Percentiles rank a stretch among this genome's conserved stretches.
Conservation (phyloP, 2,797 vertebrate species). For the Hydrocynus forskahlii region DNA sequence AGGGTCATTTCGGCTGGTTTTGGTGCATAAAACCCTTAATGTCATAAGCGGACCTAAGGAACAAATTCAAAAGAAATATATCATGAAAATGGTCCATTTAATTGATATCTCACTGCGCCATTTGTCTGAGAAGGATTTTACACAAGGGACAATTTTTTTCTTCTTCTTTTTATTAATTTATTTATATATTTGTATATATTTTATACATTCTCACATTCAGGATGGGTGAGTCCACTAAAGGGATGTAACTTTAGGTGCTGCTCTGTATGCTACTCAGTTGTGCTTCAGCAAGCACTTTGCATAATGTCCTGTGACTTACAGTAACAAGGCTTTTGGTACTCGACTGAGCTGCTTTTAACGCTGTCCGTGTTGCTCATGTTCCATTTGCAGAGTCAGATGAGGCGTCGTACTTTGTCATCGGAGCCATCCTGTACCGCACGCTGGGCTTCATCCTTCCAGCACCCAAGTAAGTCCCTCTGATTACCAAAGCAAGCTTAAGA, state of each 20-base stretch:
- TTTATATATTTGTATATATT: no score
- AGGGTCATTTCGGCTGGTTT: no score
- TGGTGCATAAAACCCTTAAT: no score
- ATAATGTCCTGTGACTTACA: not conserved
- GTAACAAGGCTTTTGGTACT: constrained; percentile 19
- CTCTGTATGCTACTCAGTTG: constrained; percentile 8
- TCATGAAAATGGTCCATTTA: not conserved
- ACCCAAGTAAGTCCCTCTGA: constrained; percentile 82
- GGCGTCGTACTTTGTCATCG: constrained; percentile 92
- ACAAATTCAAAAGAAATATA: no score
- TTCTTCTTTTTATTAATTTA: not conserved
- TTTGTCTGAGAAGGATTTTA: not conserved
- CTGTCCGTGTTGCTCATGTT: constrained; percentile 7
- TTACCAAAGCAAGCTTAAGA: not conserved
- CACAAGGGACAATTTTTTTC: not conserved
- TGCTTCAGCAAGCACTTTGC: constrained; percentile 16
- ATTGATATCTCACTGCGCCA: not conserved
- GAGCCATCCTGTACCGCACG: constrained; percentile 93
- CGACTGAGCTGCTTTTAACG: constrained; percentile 17
- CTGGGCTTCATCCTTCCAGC: constrained; percentile 90
- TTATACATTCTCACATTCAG: not conserved
- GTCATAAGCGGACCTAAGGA: no score
- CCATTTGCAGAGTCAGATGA: constrained; percentile 85
- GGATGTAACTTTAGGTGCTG: not conserved
- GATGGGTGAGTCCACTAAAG: not conserved